Conservation (phyloP, 2,888 invertebrate genomes). For the Chirona hameri region DNA sequence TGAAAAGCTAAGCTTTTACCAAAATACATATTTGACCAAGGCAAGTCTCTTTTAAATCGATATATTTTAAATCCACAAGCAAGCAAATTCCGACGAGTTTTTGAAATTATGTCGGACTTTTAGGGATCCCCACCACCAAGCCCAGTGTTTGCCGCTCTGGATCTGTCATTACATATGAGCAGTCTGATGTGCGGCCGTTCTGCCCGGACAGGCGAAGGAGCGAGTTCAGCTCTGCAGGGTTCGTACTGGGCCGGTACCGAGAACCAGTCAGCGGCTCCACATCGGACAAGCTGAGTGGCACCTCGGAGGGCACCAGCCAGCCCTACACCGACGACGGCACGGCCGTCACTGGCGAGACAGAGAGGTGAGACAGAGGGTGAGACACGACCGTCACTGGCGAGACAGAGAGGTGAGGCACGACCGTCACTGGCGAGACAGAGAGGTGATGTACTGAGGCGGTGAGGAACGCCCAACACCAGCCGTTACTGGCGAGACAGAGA, state of each 20-base stretch:
- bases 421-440: not conserved
- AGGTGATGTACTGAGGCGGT: not conserved
- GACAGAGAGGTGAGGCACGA: not conserved
- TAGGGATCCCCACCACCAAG: too few species aligned
- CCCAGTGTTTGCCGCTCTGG: too few species aligned
- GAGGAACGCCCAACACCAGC: not conserved
- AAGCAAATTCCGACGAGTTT: too few species aligned
- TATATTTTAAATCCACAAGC: too few species aligned
- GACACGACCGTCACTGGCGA: not conserved
- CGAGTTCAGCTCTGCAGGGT: not conserved
- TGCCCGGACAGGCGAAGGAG: not conserved
- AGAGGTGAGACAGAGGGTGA: not conserved
- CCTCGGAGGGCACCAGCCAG: slow-evolving; percentile 24
- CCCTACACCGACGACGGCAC: slow-evolving; percentile 28
- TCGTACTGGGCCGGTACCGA: slow-evolving; percentile 13
- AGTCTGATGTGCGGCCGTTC: not conserved
- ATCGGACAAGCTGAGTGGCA: slow-evolving; percentile 29
- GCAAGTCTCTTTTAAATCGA: too few species aligned
- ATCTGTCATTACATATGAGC: too few species aligned
- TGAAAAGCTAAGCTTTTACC: too few species aligned
- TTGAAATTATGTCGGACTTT: too few species aligned
- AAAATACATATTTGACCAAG: too few species aligned
- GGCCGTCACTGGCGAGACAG: slow-evolving; percentile 28
- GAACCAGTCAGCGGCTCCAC: slow-evolving; percentile 25
- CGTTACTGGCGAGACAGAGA: not conserved